Evolutionary conservation across 2,888 invertebrate genomes (phyloP).

Genomic region (Sicus ferrugineus): DNA sequence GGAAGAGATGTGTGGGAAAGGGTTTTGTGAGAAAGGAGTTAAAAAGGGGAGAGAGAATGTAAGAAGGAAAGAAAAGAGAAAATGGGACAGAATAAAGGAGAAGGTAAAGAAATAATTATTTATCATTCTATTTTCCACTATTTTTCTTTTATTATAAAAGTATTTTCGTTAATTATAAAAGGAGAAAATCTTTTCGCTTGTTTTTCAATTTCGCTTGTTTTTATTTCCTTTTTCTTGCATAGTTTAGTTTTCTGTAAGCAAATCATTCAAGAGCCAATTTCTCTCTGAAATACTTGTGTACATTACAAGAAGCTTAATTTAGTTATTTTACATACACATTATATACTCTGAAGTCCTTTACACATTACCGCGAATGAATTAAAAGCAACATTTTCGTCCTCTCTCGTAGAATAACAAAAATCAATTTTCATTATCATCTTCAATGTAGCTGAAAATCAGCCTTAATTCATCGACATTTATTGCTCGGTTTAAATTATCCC

Average conservation of each 20-base stretch:
- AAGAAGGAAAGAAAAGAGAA: not conserved
- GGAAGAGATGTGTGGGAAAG: not conserved
- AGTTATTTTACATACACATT: too few relatives aligned
- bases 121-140: not conserved
- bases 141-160: not conserved
- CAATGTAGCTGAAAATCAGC: conserved; percentile 35
- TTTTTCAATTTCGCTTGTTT: not conserved
- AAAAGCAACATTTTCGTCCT: not conserved
- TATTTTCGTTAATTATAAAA: not conserved
- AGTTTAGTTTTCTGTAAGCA: not conserved
- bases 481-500: conserved; percentile 24
- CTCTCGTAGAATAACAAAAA: not conserved
- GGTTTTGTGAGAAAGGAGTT: not conserved
- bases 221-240: not conserved
- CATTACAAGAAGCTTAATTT: too few relatives aligned
- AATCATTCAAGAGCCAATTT: too few relatives aligned
- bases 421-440: conserved; percentile 33
- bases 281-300: too few relatives aligned
- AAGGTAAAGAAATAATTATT: too few relatives aligned
- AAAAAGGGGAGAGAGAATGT: not conserved
- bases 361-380: too few relatives aligned
- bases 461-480: conserved; percentile 27
- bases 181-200: not conserved
- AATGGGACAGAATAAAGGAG: too few relatives aligned
- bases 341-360: too few relatives aligned